Evolutionary conservation across 2,797 vertebrate species (phyloP).

Genomic region (Smutsia gigantea): DNA sequence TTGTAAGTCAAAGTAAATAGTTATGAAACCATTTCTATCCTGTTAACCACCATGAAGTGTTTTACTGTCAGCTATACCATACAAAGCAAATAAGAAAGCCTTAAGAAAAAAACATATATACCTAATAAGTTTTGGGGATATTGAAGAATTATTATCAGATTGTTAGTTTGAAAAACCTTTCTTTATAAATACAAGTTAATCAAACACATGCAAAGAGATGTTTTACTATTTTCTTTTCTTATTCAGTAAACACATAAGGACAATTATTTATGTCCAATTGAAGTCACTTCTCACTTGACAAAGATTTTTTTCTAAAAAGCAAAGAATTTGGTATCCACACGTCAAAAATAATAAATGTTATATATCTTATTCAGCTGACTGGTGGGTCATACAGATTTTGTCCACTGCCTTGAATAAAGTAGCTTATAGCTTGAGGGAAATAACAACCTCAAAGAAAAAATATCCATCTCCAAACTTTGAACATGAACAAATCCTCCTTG

Average conservation of each 20-base stretch:
- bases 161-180: neutral
- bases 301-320: slow-evolving; percentile 51
- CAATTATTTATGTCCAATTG: slow-evolving; percentile 33
- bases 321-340: slow-evolving; percentile 38
- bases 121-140: neutral
- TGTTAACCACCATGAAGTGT: neutral
- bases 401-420: slow-evolving; percentile 1
- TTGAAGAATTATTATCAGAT: neutral
- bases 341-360: slow-evolving; percentile 56
- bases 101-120: neutral
- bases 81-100: neutral
- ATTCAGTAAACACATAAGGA: slow-evolving; percentile 13
- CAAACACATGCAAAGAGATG: neutral
- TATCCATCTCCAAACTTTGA: neutral
- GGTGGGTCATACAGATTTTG: neutral
- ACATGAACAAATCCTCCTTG: neutral
- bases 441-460: slow-evolving; percentile 17
- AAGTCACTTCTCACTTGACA: slow-evolving; percentile 52
- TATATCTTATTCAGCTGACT: slow-evolving; percentile 56
- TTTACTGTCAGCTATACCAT: neutral
- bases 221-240: slow-evolving; percentile 52
- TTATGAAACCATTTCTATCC: neutral
- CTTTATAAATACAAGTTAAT: neutral
- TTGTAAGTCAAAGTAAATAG: neutral
- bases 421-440: slow-evolving; percentile 40